These are phyloP conservation scores for Luffia ferchaultella DNA, from an alignment of 2,888 invertebrate species.

Conservation along the genomic window DNA sequence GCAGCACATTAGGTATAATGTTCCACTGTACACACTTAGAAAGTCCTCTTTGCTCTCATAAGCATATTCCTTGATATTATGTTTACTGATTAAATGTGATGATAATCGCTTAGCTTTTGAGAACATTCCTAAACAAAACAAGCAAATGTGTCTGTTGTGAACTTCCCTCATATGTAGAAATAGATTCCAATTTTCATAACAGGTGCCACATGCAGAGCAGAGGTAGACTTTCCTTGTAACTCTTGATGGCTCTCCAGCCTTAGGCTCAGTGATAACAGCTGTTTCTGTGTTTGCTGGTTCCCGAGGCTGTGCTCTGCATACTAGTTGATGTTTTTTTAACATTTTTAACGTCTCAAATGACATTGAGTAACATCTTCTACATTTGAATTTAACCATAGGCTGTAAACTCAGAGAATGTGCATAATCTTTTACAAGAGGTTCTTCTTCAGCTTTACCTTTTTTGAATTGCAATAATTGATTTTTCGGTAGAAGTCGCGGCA, in stretches of 20 bases:
- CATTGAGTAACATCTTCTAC: constrained; percentile 75
- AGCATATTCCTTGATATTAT: constrained; percentile 76
- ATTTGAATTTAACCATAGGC: constrained; percentile 76
- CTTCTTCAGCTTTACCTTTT: constrained; percentile 50
- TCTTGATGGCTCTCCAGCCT: constrained; percentile 55
- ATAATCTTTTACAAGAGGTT: constrained; percentile 64
- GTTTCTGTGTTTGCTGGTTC: constrained; percentile 46
- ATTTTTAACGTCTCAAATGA: constrained; percentile 72
- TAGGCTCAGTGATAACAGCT: constrained; percentile 37
- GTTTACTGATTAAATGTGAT: constrained; percentile 79
- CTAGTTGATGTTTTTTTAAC: constrained; percentile 74
- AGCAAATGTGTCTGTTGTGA: constrained; percentile 82
- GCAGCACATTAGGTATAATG: constrained; percentile 82
- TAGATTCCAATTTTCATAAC: constrained; percentile 87
- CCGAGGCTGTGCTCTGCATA: constrained; percentile 62
- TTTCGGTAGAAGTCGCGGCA: constrained; percentile 55
- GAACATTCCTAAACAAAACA: constrained; percentile 86
- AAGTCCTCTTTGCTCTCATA: constrained; percentile 75
- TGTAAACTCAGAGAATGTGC: constrained; percentile 77
- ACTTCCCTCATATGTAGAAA: constrained; percentile 86
- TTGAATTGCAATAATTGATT: constrained; percentile 52
- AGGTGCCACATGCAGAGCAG: constrained; percentile 83
- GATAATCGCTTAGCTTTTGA: constrained; percentile 81
- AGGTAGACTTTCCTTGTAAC: constrained; percentile 81
- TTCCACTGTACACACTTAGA: constrained; percentile 69